These are phyloP conservation scores for Clarias platycephalus DNA, from an alignment of 2,797 vertebrate species.

Conservation along the genomic window DNA sequence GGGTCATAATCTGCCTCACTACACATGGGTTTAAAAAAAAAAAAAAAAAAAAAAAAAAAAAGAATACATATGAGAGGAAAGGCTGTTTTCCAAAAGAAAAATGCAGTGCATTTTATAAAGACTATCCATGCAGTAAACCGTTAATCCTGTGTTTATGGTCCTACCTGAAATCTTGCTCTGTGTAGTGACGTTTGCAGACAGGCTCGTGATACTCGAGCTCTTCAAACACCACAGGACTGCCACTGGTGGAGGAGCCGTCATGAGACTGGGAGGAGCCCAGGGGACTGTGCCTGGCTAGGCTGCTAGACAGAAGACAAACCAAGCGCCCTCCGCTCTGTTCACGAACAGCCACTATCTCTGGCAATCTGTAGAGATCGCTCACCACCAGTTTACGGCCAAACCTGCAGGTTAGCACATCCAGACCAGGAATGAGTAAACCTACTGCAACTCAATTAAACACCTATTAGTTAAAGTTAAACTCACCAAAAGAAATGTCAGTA, in stretches of 20 bases:
- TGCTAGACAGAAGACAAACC: constrained; percentile 87
- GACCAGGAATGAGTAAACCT: background rate
- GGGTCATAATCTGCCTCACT: constrained; percentile 97
- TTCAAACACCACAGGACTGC: constrained; percentile 94
- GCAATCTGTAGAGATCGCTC: constrained; percentile 87
- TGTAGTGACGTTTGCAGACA: constrained; percentile 87
- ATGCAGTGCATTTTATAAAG: background rate
- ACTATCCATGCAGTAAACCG: background rate
- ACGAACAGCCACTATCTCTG: constrained; percentile 85
- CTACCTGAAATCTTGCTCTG: constrained; percentile 85
- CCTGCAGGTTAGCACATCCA: constrained; percentile 63
- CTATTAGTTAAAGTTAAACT: background rate
- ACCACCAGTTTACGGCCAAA: constrained; percentile 85
- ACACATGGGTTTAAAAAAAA: constrained; percentile 34
- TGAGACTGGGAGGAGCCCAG: constrained; percentile 91
- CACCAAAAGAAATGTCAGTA: background rate
- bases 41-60: background rate
- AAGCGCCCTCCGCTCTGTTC: constrained; percentile 88
- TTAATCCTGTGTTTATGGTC: background rate
- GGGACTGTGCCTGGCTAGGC: constrained; percentile 88
- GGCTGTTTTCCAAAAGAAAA: background rate
- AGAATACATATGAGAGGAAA: background rate
- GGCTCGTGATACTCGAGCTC: constrained; percentile 96
- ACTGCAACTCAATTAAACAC: too few relatives aligned
- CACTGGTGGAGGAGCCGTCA: constrained; percentile 86